Evolutionary conservation across 2,888 invertebrate species (phyloP).

Genomic region (Cancer borealis): DNA sequence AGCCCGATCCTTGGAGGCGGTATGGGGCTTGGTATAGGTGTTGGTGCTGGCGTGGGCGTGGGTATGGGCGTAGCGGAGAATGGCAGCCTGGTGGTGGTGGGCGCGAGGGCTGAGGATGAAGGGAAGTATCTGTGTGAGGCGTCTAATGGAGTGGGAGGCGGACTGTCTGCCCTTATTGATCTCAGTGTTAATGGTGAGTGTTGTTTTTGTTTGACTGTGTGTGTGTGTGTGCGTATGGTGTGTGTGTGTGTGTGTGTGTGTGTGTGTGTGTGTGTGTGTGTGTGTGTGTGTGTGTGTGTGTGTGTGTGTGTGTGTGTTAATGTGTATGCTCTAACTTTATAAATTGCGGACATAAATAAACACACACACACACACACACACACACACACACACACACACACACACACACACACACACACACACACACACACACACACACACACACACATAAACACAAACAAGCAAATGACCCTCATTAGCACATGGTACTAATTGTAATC

Average conservation of each 20-base stretch:
- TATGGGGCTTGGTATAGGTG: constrained; percentile 58
- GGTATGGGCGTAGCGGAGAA: constrained; percentile 75
- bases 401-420: background rate
- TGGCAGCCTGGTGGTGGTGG: constrained; percentile 77
- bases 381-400: background rate
- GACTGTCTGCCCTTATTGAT: constrained; percentile 80
- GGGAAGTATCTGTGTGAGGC: constrained; percentile 80
- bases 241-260: constrained; percentile 38
- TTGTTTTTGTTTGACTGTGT: background rate
- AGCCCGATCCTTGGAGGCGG: constrained; percentile 67
- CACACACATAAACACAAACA: background rate
- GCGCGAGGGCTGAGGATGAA: constrained; percentile 79
- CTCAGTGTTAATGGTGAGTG: constrained; percentile 80
- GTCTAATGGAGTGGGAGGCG: constrained; percentile 80
- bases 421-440: background rate
- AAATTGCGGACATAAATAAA: background rate
- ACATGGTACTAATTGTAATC: constrained; percentile 27
- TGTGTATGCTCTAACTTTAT: background rate
- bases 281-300: constrained; percentile 35
- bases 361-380: constrained; percentile 42
- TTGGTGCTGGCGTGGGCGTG: constrained; percentile 67
- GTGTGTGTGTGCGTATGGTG: no score
- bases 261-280: constrained; percentile 13
- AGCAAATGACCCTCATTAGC: background rate
- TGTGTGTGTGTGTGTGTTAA: constrained; percentile 32